A percentile compares a stretch with the other conserved stretches of the same genome.
Conservation (phyloP, 30 jellyfish, hydroid and myxozoan species). For the Turritopsis rubra region DNA sequence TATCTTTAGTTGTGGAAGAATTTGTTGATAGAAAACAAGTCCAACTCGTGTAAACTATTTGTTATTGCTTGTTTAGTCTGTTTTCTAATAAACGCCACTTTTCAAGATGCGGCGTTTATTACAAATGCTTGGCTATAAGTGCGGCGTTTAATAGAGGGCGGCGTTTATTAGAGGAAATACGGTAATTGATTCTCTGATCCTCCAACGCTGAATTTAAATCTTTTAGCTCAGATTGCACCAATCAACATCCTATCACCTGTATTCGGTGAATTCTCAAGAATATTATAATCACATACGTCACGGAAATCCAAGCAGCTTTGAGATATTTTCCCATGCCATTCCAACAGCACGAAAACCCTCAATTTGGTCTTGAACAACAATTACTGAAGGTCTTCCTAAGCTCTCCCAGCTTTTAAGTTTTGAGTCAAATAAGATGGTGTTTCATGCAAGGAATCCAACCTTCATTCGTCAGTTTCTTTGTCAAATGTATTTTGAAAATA, state of each 20-base stretch:
- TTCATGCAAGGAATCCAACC: background rate
- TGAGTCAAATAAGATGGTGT: background rate
- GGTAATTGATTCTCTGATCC: constrained; percentile 38
- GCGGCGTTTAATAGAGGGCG: too few relatives aligned
- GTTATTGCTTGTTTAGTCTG: too few relatives aligned
- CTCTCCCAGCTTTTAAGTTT: background rate
- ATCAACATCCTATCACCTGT: constrained; percentile 37
- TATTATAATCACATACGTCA: background rate
- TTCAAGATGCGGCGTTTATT: too few relatives aligned
- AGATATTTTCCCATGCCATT: constrained; percentile 36
- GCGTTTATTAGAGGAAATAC: too few relatives aligned
- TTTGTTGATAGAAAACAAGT: too few relatives aligned
- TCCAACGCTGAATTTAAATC: constrained; percentile 33
- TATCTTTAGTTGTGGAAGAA: too few relatives aligned
- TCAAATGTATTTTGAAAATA: background rate
- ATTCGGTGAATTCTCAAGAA: constrained; percentile 27
- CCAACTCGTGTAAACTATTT: too few relatives aligned
- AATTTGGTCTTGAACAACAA: constrained; percentile 28
- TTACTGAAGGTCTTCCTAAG: constrained; percentile 37
- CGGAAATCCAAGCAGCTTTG: constrained; percentile 23
- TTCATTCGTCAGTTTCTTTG: background rate
- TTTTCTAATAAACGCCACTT: too few relatives aligned
- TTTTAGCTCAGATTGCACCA: constrained; percentile 36
- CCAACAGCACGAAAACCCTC: constrained; percentile 50
- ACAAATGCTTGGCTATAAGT: too few relatives aligned